Evolutionary conservation across 2,113 vertebrate species (phyloP), one percentile per base, ranked within the genome.

Genomic region (Amazona vittata): DNA sequence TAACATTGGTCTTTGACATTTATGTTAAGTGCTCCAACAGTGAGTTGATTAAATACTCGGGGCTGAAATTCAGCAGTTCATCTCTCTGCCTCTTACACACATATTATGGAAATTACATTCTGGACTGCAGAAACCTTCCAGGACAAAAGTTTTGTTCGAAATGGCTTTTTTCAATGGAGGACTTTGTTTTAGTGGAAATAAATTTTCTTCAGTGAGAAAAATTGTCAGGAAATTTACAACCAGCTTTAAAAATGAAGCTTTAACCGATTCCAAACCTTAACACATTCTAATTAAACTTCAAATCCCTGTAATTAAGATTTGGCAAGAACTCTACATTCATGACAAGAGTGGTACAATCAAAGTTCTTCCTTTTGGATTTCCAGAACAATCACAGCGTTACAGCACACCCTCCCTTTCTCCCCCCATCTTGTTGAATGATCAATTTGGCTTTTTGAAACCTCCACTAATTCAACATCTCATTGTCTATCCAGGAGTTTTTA

Each of bases 381-480:
- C 26, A 73, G 16, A 93, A 37, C 12, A 80, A 31, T 47, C 24
- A n/a, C 7, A 4, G 31, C 14, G 16, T 65, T 76, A 35, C 1
- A 7, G 6, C 4, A 49, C 0, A 0, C 6, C 2, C 2, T 8
- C 8, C 15, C 8, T 24, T 22, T 52, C 29, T 5, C 3, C 2
- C 3, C 15, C 3, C 46, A 44, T 80, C 92, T 77, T 70, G 4
- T 18, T 62, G 12, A 74, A 37, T 50, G 10, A 22, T 53, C 9
- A 35, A 2, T 12, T 29, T 26, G 4, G 2, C 5, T 18, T 79
- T 49, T 62, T 44, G 21, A 64, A 31, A 67, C 83, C 35, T 75
- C 35, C 15, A 8, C 7, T 43, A 1, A 4, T 49, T 91, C 78
- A 70, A 37, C 6, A 25, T 11, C 28, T 60, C 1, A 1, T 24